Conservation (phyloP, 2,888 invertebrate species). For the Macrophya alboannulata region DNA sequence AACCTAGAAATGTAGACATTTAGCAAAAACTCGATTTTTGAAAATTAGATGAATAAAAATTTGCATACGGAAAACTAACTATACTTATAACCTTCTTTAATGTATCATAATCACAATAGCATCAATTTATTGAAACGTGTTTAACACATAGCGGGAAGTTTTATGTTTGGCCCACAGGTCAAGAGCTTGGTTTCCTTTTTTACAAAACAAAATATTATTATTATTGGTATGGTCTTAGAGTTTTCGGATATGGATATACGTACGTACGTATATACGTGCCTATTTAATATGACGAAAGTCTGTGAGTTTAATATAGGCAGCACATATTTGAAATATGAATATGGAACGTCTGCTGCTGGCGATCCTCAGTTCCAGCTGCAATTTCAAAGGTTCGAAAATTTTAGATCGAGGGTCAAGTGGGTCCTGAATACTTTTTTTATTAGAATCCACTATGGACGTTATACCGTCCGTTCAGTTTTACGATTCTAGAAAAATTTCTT, state of each 20-base stretch:
- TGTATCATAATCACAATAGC: too few species aligned
- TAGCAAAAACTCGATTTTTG: too few species aligned
- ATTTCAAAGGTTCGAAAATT: constrained; percentile 33
- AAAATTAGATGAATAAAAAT: too few species aligned
- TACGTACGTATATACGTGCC: not conserved
- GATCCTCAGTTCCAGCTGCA: not conserved
- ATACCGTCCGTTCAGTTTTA: constrained; percentile 7
- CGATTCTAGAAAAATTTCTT: constrained; percentile 17
- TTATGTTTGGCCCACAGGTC: too few species aligned
- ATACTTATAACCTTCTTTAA: too few species aligned
- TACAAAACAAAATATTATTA: too few species aligned
- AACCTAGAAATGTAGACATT: too few species aligned
- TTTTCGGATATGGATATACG: not conserved
- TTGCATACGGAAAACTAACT: too few species aligned
- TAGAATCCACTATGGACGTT: constrained; percentile 23
- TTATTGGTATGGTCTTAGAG: not conserved
- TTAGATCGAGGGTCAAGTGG: constrained; percentile 15
- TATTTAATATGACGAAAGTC: not conserved
- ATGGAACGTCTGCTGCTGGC: constrained; percentile 25
- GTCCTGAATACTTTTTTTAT: constrained; percentile 26
- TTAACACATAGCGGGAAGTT: too few species aligned
- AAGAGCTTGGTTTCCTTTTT: too few species aligned
- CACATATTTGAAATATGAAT: constrained; percentile 25
- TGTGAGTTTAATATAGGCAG: constrained; percentile 11
- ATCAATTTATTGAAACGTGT: too few species aligned